Evolutionary conservation across 1,140 invertebrate species (phyloP).

Genomic region (Coptotermes formosanus): DNA sequence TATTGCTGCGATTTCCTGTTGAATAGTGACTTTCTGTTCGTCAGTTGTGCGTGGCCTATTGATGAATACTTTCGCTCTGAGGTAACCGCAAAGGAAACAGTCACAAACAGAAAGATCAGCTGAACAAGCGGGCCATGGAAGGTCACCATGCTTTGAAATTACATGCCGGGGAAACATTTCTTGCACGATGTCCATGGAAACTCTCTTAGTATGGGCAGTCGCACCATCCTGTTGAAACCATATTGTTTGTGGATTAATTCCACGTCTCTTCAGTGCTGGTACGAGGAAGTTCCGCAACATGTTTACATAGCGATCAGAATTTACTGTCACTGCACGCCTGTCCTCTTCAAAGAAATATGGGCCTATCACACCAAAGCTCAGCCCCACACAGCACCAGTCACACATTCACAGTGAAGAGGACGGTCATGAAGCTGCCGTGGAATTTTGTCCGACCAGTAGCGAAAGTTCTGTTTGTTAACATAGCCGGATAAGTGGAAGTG

Average conservation of each 20-base stretch:
- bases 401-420: too few species aligned
- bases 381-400: too few species aligned
- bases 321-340: background rate
- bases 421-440: too few species aligned
- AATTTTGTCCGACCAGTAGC: too few species aligned
- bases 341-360: too few species aligned
- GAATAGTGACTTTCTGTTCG: too few species aligned
- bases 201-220: constrained; percentile 22
- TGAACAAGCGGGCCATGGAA: constrained; percentile 37
- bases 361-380: too few species aligned
- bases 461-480: too few species aligned
- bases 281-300: background rate
- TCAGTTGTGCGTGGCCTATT: background rate
- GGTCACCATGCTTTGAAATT: constrained; percentile 10
- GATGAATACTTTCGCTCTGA: constrained; percentile 37
- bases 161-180: constrained; percentile 17
- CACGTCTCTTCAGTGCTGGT: background rate
- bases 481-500: too few species aligned
- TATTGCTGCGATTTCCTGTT: too few species aligned
- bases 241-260: background rate
- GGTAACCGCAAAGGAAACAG: constrained; percentile 40
- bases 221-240: constrained; percentile 33
- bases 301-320: background rate
- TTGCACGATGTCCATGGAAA: constrained; percentile 19
- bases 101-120: constrained; percentile 38